A percentile compares a stretch with the other conserved stretches of the same genome.
Evolutionary conservation across 2,888 invertebrate genomes (phyloP).

Genomic region (Luffia ferchaultella): DNA sequence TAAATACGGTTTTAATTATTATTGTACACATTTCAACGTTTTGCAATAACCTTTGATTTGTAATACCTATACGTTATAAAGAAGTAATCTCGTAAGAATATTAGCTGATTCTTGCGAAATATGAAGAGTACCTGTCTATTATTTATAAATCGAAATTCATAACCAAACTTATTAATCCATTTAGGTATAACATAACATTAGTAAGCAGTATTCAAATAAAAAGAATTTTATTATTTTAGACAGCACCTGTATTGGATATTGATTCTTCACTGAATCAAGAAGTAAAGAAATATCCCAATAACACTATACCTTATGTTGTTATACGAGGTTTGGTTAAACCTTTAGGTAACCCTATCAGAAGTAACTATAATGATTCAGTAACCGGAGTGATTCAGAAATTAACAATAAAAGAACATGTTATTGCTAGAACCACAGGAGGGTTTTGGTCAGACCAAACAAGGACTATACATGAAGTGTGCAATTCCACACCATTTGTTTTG

Average conservation of each 20-base stretch:
- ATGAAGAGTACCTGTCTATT: too few relatives aligned
- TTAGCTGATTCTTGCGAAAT: too few relatives aligned
- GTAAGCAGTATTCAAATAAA: too few relatives aligned
- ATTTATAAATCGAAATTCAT: too few relatives aligned
- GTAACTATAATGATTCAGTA: constrained; percentile 75
- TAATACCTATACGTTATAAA: too few relatives aligned
- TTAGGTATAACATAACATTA: too few relatives aligned
- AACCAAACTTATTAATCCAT: too few relatives aligned
- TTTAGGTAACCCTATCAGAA: constrained; percentile 76
- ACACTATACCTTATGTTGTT: constrained; percentile 77
- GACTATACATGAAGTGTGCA: constrained; percentile 79
- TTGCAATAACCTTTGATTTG: background rate
- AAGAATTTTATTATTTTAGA: constrained; percentile 42
- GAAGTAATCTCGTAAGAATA: too few relatives aligned
- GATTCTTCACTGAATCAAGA: constrained; percentile 69
- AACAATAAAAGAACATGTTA: constrained; percentile 82
- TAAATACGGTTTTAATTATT: constrained; percentile 27
- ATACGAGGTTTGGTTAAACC: constrained; percentile 80
- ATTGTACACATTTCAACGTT: background rate
- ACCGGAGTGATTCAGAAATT: constrained; percentile 83
- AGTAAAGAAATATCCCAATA: constrained; percentile 68
- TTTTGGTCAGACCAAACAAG: constrained; percentile 87
- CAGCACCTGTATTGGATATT: constrained; percentile 74
- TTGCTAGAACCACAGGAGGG: constrained; percentile 83
- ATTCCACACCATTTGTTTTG: constrained; percentile 82